A percentile compares a stretch with the other conserved stretches of the same genome.
These are phyloP conservation scores for Lethocerus indicus DNA, from an alignment of 1,140 invertebrate genomes.

Conservation along the genomic window DNA sequence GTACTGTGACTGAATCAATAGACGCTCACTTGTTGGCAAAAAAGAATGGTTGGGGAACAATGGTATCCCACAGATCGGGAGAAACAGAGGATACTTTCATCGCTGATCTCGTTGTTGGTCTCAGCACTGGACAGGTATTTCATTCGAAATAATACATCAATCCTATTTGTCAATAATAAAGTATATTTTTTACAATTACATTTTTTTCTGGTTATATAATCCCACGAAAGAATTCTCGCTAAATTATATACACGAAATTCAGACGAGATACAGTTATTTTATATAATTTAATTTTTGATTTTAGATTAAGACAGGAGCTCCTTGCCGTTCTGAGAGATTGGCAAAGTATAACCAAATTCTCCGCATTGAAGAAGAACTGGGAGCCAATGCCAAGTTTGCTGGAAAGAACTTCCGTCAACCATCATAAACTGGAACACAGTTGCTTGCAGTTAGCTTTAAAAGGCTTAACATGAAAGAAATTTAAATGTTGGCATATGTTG, in stretches of 20 bases:
- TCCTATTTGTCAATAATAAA: too few species aligned
- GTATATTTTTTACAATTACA: too few species aligned
- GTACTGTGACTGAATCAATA: slow-evolving; percentile 93
- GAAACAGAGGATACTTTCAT: slow-evolving; percentile 99
- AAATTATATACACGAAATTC: too few species aligned
- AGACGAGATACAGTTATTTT: too few species aligned
- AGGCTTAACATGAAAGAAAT: too few species aligned
- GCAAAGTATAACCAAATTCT: slow-evolving; percentile 99
- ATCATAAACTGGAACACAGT: too few species aligned
- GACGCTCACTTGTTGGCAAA: slow-evolving; percentile 88
- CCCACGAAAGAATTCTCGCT: too few species aligned
- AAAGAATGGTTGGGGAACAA: slow-evolving; percentile 89
- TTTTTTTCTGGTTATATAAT: too few species aligned
- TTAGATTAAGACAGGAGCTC: slow-evolving; percentile 96
- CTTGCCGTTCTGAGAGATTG: slow-evolving; percentile 93
- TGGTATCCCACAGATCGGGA: slow-evolving; percentile 89
- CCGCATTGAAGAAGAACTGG: slow-evolving; percentile 96
- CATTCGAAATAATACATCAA: too few species aligned
- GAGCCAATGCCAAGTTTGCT: slow-evolving; percentile 74
- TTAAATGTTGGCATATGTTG: too few species aligned
- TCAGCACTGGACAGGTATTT: slow-evolving; percentile 86
- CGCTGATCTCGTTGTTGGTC: slow-evolving; percentile 91
- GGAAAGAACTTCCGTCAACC: slow-evolving; percentile 88
- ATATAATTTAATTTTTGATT: too few species aligned
- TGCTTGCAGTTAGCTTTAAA: too few species aligned